Evolutionary conservation across 2,797 vertebrate species (phyloP).

Genomic region (Cirrhinus mrigala): DNA sequence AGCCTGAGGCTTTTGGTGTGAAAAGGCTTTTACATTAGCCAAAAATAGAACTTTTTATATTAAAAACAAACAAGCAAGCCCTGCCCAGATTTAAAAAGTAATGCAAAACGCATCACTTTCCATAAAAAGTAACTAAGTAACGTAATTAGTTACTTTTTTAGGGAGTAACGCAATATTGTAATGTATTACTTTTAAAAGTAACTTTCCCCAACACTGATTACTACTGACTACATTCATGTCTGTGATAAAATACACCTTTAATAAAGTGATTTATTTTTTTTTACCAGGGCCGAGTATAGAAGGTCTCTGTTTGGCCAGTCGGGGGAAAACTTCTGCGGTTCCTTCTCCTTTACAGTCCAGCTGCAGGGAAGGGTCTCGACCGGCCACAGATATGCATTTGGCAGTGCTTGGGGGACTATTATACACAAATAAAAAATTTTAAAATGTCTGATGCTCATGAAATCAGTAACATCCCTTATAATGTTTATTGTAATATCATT

Average conservation of each 20-base stretch:
- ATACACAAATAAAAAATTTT: constrained; percentile 34
- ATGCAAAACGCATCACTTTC: too few relatives aligned
- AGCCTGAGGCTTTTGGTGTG: too few relatives aligned
- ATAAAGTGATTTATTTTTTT: not conserved
- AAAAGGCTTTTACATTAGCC: too few relatives aligned
- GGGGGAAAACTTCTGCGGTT: constrained; percentile 78
- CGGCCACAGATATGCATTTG: constrained; percentile 90
- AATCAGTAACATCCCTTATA: not conserved
- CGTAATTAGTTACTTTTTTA: too few relatives aligned
- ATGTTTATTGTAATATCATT: not conserved
- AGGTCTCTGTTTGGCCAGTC: constrained; percentile 83
- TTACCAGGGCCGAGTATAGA: constrained; percentile 89
- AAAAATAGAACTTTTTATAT: too few relatives aligned
- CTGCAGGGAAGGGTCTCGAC: constrained; percentile 90
- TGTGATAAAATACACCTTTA: not conserved
- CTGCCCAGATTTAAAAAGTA: too few relatives aligned
- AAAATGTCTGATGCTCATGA: constrained; percentile 27
- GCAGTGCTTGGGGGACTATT: constrained; percentile 88
- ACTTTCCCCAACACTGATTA: too few relatives aligned
- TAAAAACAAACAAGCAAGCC: too few relatives aligned
- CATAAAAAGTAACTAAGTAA: too few relatives aligned
- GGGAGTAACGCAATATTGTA: too few relatives aligned
- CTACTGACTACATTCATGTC: not conserved
- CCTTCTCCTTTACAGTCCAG: constrained; percentile 96
- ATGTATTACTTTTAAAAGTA: too few relatives aligned